Percentiles rank a stretch among this genome's conserved stretches.
Conservation (phyloP, 2,797 vertebrate species). For the Lagothrix lagotricha region DNA sequence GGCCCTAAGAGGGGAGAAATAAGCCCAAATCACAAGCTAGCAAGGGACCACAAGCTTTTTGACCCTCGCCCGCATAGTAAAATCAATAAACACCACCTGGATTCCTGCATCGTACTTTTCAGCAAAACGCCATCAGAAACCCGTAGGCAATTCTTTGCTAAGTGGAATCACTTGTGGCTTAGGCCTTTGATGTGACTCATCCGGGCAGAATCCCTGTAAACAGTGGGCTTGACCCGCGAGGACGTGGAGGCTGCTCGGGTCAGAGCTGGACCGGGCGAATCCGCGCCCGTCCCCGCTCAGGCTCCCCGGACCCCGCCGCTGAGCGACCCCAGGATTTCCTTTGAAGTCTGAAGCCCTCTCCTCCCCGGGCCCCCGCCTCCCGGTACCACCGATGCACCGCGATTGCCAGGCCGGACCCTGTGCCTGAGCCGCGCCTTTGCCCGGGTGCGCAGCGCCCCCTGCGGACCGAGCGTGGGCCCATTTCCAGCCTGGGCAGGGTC, state of each 20-base stretch:
- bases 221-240: background rate
- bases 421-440: background rate
- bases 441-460: slow-evolving; percentile 81
- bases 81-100: background rate
- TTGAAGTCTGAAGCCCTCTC: background rate
- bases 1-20: background rate
- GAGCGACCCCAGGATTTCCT: background rate
- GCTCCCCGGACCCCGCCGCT: background rate
- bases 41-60: background rate
- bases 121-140: background rate
- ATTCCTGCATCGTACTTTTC: background rate
- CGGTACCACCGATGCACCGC: fast-evolving
- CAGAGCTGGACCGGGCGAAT: background rate
- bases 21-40: background rate
- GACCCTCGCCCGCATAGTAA: background rate
- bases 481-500: background rate
- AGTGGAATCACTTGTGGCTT: background rate
- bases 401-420: background rate
- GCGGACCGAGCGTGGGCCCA: slow-evolving; percentile 50
- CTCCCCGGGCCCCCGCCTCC: fast-evolving
- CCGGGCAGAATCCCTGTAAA: background rate
- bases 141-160: background rate
- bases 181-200: slow-evolving; percentile 16
- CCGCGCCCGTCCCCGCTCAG: background rate
- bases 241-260: fast-evolving